Percentiles rank a stretch among this genome's conserved stretches.
Evolutionary conservation across 2,888 invertebrate genomes (phyloP).

Genomic region (Leptogaster cylindrica): DNA sequence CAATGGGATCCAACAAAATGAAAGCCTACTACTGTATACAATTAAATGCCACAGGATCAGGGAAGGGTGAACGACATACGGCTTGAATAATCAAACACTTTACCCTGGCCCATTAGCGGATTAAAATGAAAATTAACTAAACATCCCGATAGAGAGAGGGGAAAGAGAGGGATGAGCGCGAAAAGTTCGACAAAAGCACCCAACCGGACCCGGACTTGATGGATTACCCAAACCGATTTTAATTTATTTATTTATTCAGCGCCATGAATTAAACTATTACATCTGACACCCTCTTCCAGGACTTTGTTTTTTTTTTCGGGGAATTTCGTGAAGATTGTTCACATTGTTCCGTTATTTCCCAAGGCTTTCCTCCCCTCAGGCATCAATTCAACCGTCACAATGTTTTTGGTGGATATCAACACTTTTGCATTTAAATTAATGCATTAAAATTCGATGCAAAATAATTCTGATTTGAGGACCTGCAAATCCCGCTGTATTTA

Average conservation of each 20-base stretch:
- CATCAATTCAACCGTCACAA: no score
- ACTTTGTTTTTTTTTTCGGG: no score
- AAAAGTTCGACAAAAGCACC: conserved; percentile 14
- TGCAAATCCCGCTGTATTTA: no score
- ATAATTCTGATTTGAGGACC: no score
- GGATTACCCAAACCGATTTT: conserved; percentile 48
- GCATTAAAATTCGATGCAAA: no score
- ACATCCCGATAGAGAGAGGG: conserved; percentile 10
- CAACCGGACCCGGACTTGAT: conserved; percentile 43
- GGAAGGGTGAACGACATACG: conserved; percentile 30
- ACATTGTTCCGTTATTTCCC: no score
- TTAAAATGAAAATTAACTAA: conserved; percentile 47
- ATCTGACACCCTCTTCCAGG: conserved; percentile 13
- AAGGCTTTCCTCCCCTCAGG: no score
- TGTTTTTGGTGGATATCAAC: no score
- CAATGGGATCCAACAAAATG: conserved; percentile 6
- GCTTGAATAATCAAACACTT: conserved; percentile 37
- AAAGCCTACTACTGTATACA: conserved; percentile 3
- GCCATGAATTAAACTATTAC: conserved; percentile 46
- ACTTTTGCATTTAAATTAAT: no score
- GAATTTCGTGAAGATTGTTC: no score
- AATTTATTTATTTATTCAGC: conserved; percentile 49
- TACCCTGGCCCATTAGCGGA: conserved; percentile 44
- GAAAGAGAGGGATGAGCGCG: conserved; percentile 1
- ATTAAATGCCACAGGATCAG: no score